Evolutionary conservation across 2,797 vertebrate species (phyloP), one percentile per base, ranked within the genome.

Genomic region (Sandelia bainsii): DNA sequence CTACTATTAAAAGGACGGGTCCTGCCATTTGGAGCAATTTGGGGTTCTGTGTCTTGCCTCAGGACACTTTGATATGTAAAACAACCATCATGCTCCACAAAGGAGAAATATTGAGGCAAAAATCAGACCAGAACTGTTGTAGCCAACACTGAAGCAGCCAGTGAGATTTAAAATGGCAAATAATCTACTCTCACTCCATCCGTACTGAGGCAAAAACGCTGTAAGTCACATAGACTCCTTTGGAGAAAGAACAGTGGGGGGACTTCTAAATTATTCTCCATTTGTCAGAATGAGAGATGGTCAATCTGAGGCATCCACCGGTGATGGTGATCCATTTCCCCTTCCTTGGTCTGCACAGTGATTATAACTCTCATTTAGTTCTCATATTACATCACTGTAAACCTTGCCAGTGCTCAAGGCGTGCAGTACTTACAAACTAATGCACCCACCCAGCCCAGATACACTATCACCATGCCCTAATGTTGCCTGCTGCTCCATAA

Each of bases 331-430:
- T 89, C 80, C 86, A 89, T 88, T 82, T 71, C 73, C 61, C 58
- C 72, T 77, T 69, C 57, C 62, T 62, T 4, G 53, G 62, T 49
- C 67, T 29, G 25, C 71, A 2, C 60, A 70, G 66, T 84, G 85
- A 91, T 89, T 89, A 81, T 57, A 82, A 81, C 82, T 90, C 89
- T 85, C 85, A 83, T 88, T 83, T 85, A 74, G 25, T 62, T 85
- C 84, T 86, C 84, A 75, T 84, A 88, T 90, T 87, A 88, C 80
- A 84, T 87, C 82, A 73, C 37, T 82, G 74, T 77, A 89, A 81
- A 81, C 76, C 75, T 74, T 49, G 75, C 63, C 68, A 77, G 69
- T 52, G 75, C 81, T 88, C 66, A 49, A 62, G 80, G 82, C 77
- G 20, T 77, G 66, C 84, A 88, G 89, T 88, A 88, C 84, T 84